phyloP scores from a whole-genome alignment of 1,140 invertebrate genomes.

The Ostrea denselamellosa region DNA sequence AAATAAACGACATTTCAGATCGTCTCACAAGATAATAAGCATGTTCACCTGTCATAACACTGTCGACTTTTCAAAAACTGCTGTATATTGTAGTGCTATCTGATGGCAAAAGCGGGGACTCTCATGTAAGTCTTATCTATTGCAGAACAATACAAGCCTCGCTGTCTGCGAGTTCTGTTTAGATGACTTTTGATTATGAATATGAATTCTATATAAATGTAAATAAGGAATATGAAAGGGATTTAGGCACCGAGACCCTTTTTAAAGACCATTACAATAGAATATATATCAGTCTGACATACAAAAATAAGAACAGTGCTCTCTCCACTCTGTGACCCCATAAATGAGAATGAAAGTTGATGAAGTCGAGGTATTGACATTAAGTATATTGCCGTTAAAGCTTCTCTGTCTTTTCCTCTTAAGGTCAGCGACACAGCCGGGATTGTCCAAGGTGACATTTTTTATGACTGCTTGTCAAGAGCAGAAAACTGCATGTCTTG shows the following conservation, averaged over 20 bases:
- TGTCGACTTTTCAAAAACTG: neutral
- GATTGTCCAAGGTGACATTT: neutral
- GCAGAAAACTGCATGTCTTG: neutral
- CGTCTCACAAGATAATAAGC: too few species aligned
- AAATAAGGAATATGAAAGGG: neutral
- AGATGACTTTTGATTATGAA: neutral
- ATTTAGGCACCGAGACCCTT: too few species aligned
- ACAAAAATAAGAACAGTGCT: too few species aligned
- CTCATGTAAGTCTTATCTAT: neutral
- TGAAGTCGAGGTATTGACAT: neutral
- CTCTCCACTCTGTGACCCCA: neutral
- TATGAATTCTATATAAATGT: slow-evolving; percentile 7
- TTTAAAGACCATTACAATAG: too few species aligned
- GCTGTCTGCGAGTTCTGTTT: neutral
- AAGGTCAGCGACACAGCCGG: neutral
- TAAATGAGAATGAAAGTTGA: neutral
- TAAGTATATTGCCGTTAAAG: neutral
- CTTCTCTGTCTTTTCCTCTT: neutral
- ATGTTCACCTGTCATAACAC: neutral
- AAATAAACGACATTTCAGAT: too few species aligned
- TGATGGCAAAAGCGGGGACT: too few species aligned
- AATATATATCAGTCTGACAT: too few species aligned
- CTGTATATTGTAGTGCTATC: neutral
- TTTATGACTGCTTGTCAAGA: slow-evolving; percentile 15
- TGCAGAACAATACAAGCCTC: too few species aligned